A percentile compares a stretch with the other conserved stretches of the same genome.
Evolutionary conservation across 2,797 vertebrate genomes (phyloP).

Genomic region (Trachurus trachurus): DNA sequence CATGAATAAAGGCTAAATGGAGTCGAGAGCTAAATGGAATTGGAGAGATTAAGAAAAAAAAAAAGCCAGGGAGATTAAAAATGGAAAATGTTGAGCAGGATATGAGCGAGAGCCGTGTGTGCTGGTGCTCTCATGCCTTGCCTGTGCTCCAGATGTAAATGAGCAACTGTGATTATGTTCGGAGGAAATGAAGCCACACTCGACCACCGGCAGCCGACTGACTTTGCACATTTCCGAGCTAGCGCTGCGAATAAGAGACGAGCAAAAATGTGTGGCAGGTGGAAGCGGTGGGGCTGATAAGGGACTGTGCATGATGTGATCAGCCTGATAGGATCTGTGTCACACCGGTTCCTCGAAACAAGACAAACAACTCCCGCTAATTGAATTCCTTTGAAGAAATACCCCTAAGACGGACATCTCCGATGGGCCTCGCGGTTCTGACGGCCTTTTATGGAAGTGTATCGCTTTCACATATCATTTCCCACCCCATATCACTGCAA

Average conservation of each 20-base stretch:
- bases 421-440: conserved; percentile 13
- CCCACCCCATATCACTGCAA: conserved; percentile 29
- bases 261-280: conserved; percentile 29
- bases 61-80: conserved; percentile 59
- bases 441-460: conserved; percentile 48
- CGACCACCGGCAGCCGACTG: neutral
- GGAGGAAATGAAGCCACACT: conserved; percentile 53
- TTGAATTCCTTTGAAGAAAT: conserved; percentile 66
- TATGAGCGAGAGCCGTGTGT: conserved; percentile 31
- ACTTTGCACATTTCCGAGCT: conserved; percentile 9
- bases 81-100: conserved; percentile 60
- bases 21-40: conserved; percentile 67
- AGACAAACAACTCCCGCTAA: conserved; percentile 67
- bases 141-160: conserved; percentile 55
- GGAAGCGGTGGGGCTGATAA: conserved; percentile 46
- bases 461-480: conserved; percentile 61
- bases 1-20: conserved; percentile 65
- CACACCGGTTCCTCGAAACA: conserved; percentile 42
- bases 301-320: conserved; percentile 19
- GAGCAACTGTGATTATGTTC: conserved; percentile 41
- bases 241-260: neutral
- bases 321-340: conserved; percentile 48
- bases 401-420: conserved; percentile 50
- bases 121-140: conserved; percentile 25
- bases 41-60: conserved; percentile 60